Base-by-base conservation (phyloP, 2,113 vertebrate genomes). In the Lucifuga dentata region DNA sequence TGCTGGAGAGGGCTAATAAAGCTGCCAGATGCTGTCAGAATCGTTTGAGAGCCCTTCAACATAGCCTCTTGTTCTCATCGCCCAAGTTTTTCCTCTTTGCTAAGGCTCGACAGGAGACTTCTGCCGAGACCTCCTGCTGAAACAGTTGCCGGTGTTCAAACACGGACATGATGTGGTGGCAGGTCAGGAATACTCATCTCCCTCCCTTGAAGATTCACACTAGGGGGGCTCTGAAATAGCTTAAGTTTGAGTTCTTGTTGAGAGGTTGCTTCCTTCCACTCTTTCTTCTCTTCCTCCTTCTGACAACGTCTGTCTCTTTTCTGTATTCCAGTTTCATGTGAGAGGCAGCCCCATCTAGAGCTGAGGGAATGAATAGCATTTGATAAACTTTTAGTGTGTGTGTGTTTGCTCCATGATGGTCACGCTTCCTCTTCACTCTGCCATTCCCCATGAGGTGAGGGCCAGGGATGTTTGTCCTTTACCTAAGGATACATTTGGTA, bases 1-100 rank as follows among this genome's bases (percentile, higher is more conserved):
- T 52, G 60, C 74, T 16, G 23, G 26, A 0, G 48, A 50, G 56
- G 57, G 72, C 50, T 80, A 74, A 84, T 78, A 76, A 77, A 79
- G 43, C 83, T 76, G 78, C 68, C 67, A 60, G 43, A 76, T 71
- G 19, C 40, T 67, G 77, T 72, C 75, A 73, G 79, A 64, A 66
- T 72, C 24, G 21, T 75, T 68, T 11, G 29, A 29, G 57, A 76
- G 73, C 59, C 58, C 76, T 68, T 44, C 49, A 73, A 72, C 51
- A 23, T 13, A 17, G 38, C 45, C 35, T 56, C 73, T 73, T 73
- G 51, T 79, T 80, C 73, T 80, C 29, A 48, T 38, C 2, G n/a
- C 56, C 60, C n/a, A 16, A 68, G 63, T 48, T 84, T 78, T 78
- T 85, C 39, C 39, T 61, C 46, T 74, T 49, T 26, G 52, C 61